Evolutionary conservation across 2,888 invertebrate genomes (phyloP).

Genomic region (Nemoura dubitans): DNA sequence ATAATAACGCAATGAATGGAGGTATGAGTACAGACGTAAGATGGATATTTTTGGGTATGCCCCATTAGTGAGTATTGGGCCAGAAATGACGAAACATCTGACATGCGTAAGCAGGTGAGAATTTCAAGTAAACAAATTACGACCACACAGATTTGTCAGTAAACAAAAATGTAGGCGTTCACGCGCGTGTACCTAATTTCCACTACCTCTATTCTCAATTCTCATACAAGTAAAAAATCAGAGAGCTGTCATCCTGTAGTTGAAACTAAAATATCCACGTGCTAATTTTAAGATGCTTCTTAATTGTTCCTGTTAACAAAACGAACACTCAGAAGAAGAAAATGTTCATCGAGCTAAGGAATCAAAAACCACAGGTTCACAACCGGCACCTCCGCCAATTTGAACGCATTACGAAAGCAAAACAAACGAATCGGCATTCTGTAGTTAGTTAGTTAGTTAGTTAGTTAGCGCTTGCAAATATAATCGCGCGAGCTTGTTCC

Average conservation of each 20-base stretch:
- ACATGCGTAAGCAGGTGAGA: conserved; percentile 3
- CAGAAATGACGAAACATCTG: neutral
- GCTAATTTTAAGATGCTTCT: too few species aligned
- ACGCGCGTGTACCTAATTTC: neutral
- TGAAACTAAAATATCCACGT: too few species aligned
- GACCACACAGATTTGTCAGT: neutral
- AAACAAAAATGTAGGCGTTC: neutral
- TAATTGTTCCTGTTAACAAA: too few species aligned
- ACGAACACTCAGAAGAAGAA: too few species aligned
- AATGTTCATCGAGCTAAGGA: too few species aligned
- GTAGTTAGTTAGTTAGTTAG: neutral
- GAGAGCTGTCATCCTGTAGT: too few species aligned
- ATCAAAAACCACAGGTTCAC: too few species aligned
- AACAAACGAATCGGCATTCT: neutral
- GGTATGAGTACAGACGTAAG: neutral
- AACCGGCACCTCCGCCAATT: too few species aligned
- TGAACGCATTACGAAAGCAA: too few species aligned
- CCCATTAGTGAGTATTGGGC: neutral
- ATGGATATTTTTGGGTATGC: neutral
- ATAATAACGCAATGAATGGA: neutral
- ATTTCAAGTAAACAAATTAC: neutral
- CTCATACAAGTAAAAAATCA: too few species aligned
- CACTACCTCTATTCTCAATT: too few species aligned
- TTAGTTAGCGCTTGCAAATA: neutral
- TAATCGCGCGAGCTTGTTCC: neutral